These are phyloP conservation scores for Phymatocera aterrima DNA, from an alignment of 2,888 invertebrate species.

Conservation along the genomic window DNA sequence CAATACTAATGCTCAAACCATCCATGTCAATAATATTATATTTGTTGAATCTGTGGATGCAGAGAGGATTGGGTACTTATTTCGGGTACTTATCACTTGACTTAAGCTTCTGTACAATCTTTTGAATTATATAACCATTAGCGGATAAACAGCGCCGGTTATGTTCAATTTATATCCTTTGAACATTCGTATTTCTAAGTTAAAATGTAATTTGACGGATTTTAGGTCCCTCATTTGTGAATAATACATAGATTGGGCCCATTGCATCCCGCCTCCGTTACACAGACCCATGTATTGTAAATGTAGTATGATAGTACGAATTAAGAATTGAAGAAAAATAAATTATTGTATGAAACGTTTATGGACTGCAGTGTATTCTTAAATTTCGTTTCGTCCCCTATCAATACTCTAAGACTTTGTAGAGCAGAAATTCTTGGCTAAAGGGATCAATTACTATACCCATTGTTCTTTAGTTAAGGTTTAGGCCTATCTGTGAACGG, in stretches of 20 bases:
- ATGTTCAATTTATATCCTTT: constrained; percentile 17
- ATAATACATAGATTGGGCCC: constrained; percentile 46
- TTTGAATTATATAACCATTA: not conserved
- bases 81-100: not conserved
- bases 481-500: no score
- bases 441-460: no score
- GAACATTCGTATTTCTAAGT: constrained; percentile 9
- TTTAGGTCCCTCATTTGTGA: constrained; percentile 41
- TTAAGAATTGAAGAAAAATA: constrained; percentile 60
- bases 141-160: not conserved
- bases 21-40: not conserved
- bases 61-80: not conserved
- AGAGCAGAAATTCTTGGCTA: no score
- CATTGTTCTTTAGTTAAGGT: no score
- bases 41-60: not conserved
- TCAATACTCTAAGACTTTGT: not conserved
- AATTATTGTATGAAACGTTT: constrained; percentile 63
- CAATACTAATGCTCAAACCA: not conserved
- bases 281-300: constrained; percentile 59
- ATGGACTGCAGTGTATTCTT: constrained; percentile 50
- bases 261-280: constrained; percentile 45
- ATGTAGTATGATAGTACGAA: constrained; percentile 57
- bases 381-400: no score
- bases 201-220: constrained; percentile 51
- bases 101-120: not conserved